These are phyloP conservation scores for Ophion slaviceki DNA, from an alignment of 2,888 invertebrate species.

Conservation along the genomic window DNA sequence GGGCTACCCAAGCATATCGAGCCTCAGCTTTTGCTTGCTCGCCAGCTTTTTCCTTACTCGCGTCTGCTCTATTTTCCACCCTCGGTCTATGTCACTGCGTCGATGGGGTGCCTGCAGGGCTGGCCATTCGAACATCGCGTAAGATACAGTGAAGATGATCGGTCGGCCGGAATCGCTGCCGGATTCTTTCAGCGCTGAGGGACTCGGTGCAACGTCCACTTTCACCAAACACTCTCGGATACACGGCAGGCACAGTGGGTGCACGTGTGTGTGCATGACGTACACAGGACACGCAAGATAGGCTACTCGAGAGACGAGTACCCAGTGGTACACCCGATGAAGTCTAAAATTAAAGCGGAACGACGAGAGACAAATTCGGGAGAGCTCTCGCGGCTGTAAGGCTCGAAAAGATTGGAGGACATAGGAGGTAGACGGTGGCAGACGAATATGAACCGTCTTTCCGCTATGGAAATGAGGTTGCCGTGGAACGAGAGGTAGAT, in stretches of 20 bases:
- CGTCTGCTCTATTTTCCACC: slow-evolving; percentile 20
- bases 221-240: slow-evolving; percentile 25
- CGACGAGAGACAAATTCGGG: slow-evolving; percentile 65
- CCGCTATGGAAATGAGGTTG: slow-evolving; percentile 56
- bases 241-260: slow-evolving; percentile 3
- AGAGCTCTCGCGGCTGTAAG: slow-evolving; percentile 1
- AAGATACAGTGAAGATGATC: slow-evolving; percentile 6
- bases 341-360: slow-evolving; percentile 78
- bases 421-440: slow-evolving; percentile 6
- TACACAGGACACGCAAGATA: slow-evolving; percentile 17
- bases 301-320: slow-evolving; percentile 42
- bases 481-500: slow-evolving; percentile 49
- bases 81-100: slow-evolving; percentile 21
- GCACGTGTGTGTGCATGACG: not conserved
- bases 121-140: not conserved
- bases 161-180: slow-evolving; percentile 13
- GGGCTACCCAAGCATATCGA: slow-evolving; percentile 39
- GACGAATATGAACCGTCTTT: slow-evolving; percentile 58
- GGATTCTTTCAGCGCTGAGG: not conserved
- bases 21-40: slow-evolving; percentile 41
- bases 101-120: slow-evolving; percentile 43
- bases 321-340: slow-evolving; percentile 69
- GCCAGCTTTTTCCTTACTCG: slow-evolving; percentile 20
- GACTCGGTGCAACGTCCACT: slow-evolving; percentile 16
- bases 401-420: slow-evolving; percentile 51